A percentile compares a stretch with the other conserved stretches of the same genome.
phyloP scores from a whole-genome alignment of 1,140 invertebrate genomes.

The Drosophila lowei region DNA sequence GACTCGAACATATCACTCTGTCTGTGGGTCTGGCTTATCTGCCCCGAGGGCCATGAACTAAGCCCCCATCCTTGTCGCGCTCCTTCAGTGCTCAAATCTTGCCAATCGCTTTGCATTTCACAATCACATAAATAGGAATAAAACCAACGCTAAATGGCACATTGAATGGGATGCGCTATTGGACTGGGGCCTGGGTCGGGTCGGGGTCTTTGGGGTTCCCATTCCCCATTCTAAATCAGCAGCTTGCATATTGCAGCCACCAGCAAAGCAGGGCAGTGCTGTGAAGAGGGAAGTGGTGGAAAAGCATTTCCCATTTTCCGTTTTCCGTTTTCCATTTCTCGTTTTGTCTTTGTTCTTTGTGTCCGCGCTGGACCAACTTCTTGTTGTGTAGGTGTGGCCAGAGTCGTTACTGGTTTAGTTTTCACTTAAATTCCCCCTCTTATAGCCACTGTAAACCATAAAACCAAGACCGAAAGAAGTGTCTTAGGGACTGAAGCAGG shows the following conservation, averaged over 20 bases:
- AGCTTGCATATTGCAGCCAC: slow-evolving; percentile 33
- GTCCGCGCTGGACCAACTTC: slow-evolving; percentile 16
- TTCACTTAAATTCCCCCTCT: slow-evolving; percentile 36
- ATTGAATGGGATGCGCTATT: slow-evolving; percentile 9
- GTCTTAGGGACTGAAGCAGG: too few relatives aligned
- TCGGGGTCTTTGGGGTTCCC: neutral
- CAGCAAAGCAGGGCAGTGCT: neutral
- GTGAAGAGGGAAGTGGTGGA: too few relatives aligned
- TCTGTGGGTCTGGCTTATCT: slow-evolving; percentile 56
- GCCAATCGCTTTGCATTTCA: slow-evolving; percentile 65
- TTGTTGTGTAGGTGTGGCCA: slow-evolving; percentile 29
- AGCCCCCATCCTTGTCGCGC: slow-evolving; percentile 23
- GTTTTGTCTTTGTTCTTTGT: slow-evolving; percentile 40
- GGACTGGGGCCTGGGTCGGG: neutral
- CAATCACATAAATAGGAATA: slow-evolving; percentile 75
- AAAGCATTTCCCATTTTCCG: slow-evolving; percentile 41
- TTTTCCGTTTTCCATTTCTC: slow-evolving; percentile 11
- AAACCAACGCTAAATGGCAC: slow-evolving; percentile 52
- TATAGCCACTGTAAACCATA: slow-evolving; percentile 19
- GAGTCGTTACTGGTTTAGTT: slow-evolving; percentile 36
- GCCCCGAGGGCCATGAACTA: slow-evolving; percentile 20
- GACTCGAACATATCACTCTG: slow-evolving; percentile 65
- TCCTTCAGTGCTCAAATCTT: slow-evolving; percentile 37
- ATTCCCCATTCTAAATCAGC: slow-evolving; percentile 16
- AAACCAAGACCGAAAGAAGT: too few relatives aligned